Percentiles rank a stretch among this genome's conserved stretches.
These are phyloP conservation scores for Benthosema pterotum DNA, from an alignment of 2,797 vertebrate species.

Conservation along the genomic window DNA sequence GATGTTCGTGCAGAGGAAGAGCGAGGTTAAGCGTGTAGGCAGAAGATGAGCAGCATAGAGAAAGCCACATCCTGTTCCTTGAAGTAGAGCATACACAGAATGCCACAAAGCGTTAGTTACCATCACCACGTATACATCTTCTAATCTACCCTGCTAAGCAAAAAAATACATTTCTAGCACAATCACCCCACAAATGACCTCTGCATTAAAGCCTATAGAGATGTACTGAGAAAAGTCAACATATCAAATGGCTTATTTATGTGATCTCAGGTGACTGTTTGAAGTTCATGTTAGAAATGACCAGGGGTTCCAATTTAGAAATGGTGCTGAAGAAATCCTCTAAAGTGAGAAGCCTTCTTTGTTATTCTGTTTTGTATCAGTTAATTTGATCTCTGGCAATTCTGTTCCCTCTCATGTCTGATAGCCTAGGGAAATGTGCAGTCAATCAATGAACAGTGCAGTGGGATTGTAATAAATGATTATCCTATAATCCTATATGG, in stretches of 20 bases:
- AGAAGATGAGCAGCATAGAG: conserved; percentile 22
- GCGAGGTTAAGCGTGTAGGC: neutral
- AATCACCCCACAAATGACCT: neutral
- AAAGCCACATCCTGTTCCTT: conserved; percentile 79
- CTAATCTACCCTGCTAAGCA: conserved; percentile 8
- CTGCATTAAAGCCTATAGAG: conserved; percentile 7
- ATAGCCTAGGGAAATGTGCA: neutral
- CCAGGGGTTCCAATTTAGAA: conserved; percentile 16
- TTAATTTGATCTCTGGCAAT: neutral
- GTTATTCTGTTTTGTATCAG: neutral
- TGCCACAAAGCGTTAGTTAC: conserved; percentile 31
- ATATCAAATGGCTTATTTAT: conserved; percentile 5
- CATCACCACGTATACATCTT: conserved; percentile 14
- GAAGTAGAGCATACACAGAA: conserved; percentile 45
- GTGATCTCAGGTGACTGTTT: conserved; percentile 13
- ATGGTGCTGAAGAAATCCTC: neutral
- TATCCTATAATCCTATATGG: no score
- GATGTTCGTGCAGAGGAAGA: conserved; percentile 6
- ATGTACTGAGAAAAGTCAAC: neutral
- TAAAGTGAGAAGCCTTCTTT: conserved; percentile 10
- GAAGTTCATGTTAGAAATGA: conserved; percentile 1
- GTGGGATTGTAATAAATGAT: no score
- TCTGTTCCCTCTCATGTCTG: no score
- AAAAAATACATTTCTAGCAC: no score
- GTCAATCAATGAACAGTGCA: neutral